Evolutionary conservation across 2,888 invertebrate genomes (phyloP).

Genomic region (Pollenia amentaria): DNA sequence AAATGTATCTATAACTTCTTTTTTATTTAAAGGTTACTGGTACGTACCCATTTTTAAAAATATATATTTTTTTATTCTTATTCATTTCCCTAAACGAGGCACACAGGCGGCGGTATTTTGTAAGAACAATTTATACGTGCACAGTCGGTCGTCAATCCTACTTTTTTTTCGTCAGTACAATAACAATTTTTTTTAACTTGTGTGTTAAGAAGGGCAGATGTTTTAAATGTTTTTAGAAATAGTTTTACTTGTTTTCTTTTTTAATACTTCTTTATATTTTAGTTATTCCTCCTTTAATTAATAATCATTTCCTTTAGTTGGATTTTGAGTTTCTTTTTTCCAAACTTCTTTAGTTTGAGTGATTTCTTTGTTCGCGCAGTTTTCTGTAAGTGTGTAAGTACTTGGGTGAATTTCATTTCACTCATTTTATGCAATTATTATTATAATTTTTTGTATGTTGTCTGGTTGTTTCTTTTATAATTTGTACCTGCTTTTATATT

Average conservation of each 20-base stretch:
- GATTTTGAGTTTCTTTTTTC: conserved; percentile 25
- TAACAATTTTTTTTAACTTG: not conserved
- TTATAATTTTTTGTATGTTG: not conserved
- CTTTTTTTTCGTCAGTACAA: not conserved
- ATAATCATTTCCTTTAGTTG: conserved; percentile 28
- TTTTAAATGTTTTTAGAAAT: conserved; percentile 32
- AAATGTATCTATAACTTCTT: conserved; percentile 14
- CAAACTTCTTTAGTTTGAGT: conserved; percentile 31
- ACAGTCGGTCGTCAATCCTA: not conserved
- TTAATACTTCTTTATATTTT: not conserved
- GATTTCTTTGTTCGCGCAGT: not conserved
- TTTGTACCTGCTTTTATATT: conserved; percentile 14
- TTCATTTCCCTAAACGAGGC: conserved; percentile 28
- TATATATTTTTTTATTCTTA: not conserved
- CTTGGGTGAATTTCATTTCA: not conserved
- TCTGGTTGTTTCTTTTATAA: not conserved
- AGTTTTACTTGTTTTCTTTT: not conserved
- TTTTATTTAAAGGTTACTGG: conserved; percentile 9
- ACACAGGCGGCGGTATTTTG: conserved; percentile 34
- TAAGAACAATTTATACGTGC: conserved; percentile 20
- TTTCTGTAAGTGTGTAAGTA: not conserved
- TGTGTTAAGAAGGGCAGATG: conserved; percentile 45
- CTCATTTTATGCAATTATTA: not conserved
- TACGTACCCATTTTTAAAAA: not conserved
- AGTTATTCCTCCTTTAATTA: conserved; percentile 39